These are phyloP conservation scores for Limnephilus marmoratus DNA, from an alignment of 2,888 invertebrate genomes.

Conservation along the genomic window DNA sequence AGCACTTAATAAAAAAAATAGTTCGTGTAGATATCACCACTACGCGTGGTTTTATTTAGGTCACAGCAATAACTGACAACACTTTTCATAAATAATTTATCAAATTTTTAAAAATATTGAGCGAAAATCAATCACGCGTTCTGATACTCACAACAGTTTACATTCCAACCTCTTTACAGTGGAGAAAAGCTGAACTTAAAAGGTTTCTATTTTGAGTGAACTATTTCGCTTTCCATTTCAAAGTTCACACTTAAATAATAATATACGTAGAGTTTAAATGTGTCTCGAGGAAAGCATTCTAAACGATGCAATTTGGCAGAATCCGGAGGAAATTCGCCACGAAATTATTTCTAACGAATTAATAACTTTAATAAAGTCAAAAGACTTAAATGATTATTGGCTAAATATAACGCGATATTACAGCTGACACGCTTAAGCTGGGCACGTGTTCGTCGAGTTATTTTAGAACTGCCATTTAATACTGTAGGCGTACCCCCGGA, in stretches of 20 bases:
- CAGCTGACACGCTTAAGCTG: constrained; percentile 17
- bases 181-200: background rate
- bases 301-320: background rate
- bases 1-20: background rate
- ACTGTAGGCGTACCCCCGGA: background rate
- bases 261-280: background rate
- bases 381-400: background rate
- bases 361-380: constrained; percentile 4
- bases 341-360: background rate
- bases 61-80: background rate
- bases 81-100: background rate
- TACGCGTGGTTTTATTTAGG: background rate
- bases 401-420: background rate
- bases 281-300: background rate
- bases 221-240: background rate
- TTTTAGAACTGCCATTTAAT: constrained; percentile 17
- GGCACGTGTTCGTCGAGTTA: constrained; percentile 27
- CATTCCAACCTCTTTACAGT: background rate
- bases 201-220: background rate
- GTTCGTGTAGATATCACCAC: background rate
- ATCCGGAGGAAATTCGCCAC: background rate
- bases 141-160: background rate
- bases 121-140: background rate
- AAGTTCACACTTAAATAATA: background rate
- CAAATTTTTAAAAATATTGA: background rate